Evolutionary conservation across 1,140 invertebrate genomes (phyloP), one percentile per base, ranked within the genome.

Genomic region (Latrodectus geometricus): DNA sequence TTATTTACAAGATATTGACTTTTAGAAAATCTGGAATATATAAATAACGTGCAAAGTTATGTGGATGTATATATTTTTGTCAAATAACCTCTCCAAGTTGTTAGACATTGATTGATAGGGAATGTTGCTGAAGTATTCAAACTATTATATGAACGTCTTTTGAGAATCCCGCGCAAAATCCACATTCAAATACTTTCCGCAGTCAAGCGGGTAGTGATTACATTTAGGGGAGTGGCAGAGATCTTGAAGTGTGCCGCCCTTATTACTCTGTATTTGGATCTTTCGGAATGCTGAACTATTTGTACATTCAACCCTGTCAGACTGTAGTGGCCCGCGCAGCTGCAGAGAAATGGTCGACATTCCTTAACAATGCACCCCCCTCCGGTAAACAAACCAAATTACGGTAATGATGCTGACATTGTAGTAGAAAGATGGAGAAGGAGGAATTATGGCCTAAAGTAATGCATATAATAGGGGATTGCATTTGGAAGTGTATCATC

Each of bases 371-470:
- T 76, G 52, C 74, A 12, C 73, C n/a, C 14, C 14, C 74, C 54
- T 61, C 20, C 50, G 52, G 74, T 76, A 76, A 76, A 76, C 74
- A 76, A 76, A 76, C 74, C 74, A 76, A 76, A 76, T 76, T 61
- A 23, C 74, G 54, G 74, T 76, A 76, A 76, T 76, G 74, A 76
- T 76, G n/a, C 74, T 76, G 74, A 76, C 74, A 76, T 76, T 20
- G 11, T 21, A n/a, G 9, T 52, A 61, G 74, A 23, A 14, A 23
- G 50, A 14, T 61, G 54, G 54, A 61, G 54, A 61, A 12, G 15
- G 73, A 8, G 49, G 48, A 50, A 50, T 21, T 74, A 54, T 14
- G 74, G 21, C 23, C 49, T 20, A 56, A 76, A 20, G 52, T 76
- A 54, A 76, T 61, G 54, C 11, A 61, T 61, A 61, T 61, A 61